A percentile compares a stretch with the other conserved stretches of the same genome.
Conservation (phyloP, 2,888 invertebrate genomes). For the Amblyjoppa fuscipennis region DNA sequence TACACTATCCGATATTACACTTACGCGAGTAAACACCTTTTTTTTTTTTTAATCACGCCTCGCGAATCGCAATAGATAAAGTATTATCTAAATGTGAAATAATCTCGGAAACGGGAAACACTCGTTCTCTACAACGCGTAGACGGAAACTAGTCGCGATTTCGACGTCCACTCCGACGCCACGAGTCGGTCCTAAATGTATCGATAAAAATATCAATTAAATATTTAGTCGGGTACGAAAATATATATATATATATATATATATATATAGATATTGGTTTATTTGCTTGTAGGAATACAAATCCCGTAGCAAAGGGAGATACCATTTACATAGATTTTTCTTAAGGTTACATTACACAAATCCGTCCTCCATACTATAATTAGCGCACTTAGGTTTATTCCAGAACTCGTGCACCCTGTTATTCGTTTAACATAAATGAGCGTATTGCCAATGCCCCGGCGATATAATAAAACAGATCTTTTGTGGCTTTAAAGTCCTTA, state of each 20-base stretch:
- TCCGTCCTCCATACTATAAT: no score
- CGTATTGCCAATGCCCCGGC: not conserved
- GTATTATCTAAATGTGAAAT: conserved; percentile 52
- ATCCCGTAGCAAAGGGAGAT: no score
- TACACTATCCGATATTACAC: conserved; percentile 50
- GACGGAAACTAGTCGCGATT: conserved; percentile 14
- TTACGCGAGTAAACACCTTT: conserved; percentile 50
- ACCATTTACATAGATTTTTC: no score
- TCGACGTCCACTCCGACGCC: not conserved
- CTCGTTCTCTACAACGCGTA: conserved; percentile 35
- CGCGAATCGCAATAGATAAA: conserved; percentile 28
- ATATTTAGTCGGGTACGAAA: conserved; percentile 6
- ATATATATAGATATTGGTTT: no score
- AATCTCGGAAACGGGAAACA: conserved; percentile 39
- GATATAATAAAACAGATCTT: conserved; percentile 5
- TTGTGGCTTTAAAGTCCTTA: not conserved
- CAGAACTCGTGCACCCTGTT: no score
- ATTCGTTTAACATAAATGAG: not conserved
- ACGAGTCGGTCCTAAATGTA: not conserved
- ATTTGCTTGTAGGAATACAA: no score
- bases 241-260: no score
- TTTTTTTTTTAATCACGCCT: not conserved
- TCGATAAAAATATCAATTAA: not conserved
- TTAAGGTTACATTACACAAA: no score
- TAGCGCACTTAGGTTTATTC: no score